Conservation (phyloP, 2,797 vertebrate genomes). For the Takifugu rubripes region DNA sequence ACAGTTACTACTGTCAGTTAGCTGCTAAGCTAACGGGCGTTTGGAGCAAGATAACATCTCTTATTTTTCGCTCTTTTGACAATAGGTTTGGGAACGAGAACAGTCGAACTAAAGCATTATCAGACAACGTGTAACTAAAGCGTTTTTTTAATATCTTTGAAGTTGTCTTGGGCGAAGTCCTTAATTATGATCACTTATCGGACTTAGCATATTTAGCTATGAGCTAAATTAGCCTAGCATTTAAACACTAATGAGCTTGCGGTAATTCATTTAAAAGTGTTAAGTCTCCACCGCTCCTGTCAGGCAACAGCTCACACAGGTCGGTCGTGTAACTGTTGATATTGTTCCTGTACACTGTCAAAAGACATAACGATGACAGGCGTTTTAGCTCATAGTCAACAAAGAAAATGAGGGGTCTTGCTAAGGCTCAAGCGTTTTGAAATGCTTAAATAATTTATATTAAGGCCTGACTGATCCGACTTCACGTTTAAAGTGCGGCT, state of each 20-base stretch:
- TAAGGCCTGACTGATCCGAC: background rate
- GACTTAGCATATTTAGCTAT: conserved; percentile 47
- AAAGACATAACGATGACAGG: background rate
- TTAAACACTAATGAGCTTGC: conserved; percentile 11
- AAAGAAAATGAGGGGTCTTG: conserved; percentile 52
- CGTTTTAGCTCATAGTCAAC: conserved; percentile 37
- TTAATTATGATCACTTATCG: conserved; percentile 25
- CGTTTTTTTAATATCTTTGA: background rate
- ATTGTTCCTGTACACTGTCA: background rate
- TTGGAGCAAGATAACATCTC: conserved; percentile 11
- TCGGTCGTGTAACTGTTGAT: background rate
- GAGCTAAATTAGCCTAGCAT: conserved; percentile 40
- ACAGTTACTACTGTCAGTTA: background rate
- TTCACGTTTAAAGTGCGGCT: too few relatives aligned
- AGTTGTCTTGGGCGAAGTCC: conserved; percentile 33
- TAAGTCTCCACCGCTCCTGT: too few relatives aligned
- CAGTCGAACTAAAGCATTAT: fast-evolving
- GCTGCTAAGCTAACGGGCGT: conserved; percentile 20
- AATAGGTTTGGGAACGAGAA: fast-evolving
- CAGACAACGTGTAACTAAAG: background rate
- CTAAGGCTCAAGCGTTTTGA: conserved; percentile 15
- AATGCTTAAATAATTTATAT: background rate
- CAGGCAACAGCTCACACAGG: too few relatives aligned
- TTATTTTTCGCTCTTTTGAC: conserved; percentile 1
- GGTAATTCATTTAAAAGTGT: conserved; percentile 6